These are phyloP conservation scores for Anolis sagrei DNA, from an alignment of 2,113 vertebrate species.

Conservation along the genomic window DNA sequence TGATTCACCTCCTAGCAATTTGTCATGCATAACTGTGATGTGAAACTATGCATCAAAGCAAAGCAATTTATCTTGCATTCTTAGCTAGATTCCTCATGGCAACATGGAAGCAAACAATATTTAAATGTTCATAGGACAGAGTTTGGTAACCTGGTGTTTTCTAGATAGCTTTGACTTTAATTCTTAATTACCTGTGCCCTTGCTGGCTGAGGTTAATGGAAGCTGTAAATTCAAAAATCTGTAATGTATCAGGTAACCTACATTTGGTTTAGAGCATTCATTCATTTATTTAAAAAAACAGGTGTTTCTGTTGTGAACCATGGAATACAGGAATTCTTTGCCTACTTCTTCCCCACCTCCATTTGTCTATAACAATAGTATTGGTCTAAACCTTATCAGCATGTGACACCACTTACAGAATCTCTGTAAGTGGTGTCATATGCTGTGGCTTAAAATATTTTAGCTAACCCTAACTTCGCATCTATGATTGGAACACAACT, in stretches of 20 bases:
- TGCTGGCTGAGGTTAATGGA: neutral
- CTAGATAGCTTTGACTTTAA: neutral
- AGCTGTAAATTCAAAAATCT: neutral
- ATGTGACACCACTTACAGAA: no score
- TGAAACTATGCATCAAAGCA: neutral
- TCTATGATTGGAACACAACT: neutral
- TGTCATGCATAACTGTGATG: neutral
- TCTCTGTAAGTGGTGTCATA: neutral
- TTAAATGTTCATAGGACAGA: neutral
- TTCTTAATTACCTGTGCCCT: neutral
- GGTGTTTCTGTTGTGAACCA: neutral
- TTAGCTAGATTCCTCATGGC: neutral
- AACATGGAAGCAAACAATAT: neutral
- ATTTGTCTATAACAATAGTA: no score
- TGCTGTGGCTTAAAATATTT: neutral
- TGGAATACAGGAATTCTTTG: neutral
- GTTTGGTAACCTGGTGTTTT: neutral
- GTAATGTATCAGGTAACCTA: neutral
- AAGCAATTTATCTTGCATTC: neutral
- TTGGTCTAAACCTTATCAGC: no score
- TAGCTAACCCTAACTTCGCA: neutral
- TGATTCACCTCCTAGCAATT: neutral
- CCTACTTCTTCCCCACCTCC: no score
- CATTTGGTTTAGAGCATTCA: neutral
- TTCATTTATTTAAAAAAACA: neutral